Percentiles rank a stretch among this genome's conserved stretches.
Conservation (phyloP, 2,797 vertebrate species). For the Tragelaphus eurycerus region DNA sequence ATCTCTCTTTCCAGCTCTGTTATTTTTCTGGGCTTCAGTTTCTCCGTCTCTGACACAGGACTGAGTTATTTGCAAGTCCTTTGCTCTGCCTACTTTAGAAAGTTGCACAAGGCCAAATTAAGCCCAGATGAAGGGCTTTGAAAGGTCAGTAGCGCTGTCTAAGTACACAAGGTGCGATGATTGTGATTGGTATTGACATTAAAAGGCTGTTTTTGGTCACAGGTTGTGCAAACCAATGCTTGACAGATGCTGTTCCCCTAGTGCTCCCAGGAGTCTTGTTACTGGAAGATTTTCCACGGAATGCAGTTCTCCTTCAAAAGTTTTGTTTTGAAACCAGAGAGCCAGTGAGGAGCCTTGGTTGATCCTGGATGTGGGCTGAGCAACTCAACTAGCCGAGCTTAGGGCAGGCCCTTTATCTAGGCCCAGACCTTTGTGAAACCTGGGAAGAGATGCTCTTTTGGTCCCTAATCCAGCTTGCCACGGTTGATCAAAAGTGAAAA, state of each 20-base stretch:
- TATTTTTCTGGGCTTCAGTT: not conserved
- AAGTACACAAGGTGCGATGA: not conserved
- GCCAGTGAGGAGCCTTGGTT: slow-evolving; percentile 20
- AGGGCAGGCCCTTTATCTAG: not conserved
- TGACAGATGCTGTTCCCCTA: slow-evolving; percentile 45
- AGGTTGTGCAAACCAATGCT: slow-evolving; percentile 14
- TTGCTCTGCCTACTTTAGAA: not conserved
- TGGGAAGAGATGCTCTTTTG: not conserved
- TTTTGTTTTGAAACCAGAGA: slow-evolving; percentile 66
- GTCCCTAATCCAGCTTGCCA: not conserved
- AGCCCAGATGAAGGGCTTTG: slow-evolving; percentile 25
- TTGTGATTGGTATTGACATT: slow-evolving; percentile 5
- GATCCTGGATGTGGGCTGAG: not conserved
- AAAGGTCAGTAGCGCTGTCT: not conserved
- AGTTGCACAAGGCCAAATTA: not conserved
- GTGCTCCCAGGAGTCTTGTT: slow-evolving; percentile 5
- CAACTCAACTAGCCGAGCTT: not conserved
- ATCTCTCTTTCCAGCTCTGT: not conserved
- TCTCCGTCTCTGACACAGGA: not conserved
- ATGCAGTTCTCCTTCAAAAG: slow-evolving; percentile 47
- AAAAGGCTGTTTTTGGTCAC: slow-evolving; percentile 51
- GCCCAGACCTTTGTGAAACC: slow-evolving; percentile 23
- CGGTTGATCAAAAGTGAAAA: not conserved
- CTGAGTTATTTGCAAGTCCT: not conserved
- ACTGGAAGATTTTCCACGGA: slow-evolving; percentile 55